Percentiles rank a stretch among this genome's conserved stretches.
phyloP scores from a whole-genome alignment of 2,113 vertebrate species.

The Ginglymostoma cirratum region DNA sequence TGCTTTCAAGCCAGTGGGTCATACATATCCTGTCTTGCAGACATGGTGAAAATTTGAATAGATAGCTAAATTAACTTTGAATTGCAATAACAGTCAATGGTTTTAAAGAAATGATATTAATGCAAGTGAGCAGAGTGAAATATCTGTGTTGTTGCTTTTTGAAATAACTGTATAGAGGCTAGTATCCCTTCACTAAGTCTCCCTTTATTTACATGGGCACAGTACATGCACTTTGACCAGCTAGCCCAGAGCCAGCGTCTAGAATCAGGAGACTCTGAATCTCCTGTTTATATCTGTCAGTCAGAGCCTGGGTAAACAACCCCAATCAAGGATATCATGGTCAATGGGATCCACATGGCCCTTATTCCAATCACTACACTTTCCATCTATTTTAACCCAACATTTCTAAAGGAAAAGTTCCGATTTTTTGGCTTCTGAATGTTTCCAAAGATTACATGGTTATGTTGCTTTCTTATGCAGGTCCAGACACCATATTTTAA shows the following conservation, averaged over 20 bases:
- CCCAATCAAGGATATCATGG: no score
- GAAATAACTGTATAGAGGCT: no score
- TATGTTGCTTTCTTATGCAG: not conserved
- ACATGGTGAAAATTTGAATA: not conserved
- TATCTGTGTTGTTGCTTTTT: not conserved
- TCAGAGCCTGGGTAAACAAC: no score
- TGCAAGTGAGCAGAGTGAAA: not conserved
- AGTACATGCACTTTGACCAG: no score
- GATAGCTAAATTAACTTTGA: not conserved
- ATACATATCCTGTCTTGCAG: not conserved
- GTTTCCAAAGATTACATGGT: not conserved
- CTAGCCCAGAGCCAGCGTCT: no score
- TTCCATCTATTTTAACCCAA: not conserved
- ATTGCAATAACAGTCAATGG: not conserved
- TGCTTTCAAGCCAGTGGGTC: not conserved
- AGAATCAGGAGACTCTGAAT: no score
- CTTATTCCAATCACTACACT: no score
- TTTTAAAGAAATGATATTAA: not conserved
- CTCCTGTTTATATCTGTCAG: no score
- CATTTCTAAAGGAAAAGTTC: not conserved
- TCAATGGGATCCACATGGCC: no score
- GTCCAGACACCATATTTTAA: not conserved
- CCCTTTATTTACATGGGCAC: no score
- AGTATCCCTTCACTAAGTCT: no score
- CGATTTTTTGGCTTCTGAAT: not conserved